These are phyloP conservation scores for Drosophila sechellia DNA, from an alignment of 1,140 invertebrate genomes.

Conservation along the genomic window DNA sequence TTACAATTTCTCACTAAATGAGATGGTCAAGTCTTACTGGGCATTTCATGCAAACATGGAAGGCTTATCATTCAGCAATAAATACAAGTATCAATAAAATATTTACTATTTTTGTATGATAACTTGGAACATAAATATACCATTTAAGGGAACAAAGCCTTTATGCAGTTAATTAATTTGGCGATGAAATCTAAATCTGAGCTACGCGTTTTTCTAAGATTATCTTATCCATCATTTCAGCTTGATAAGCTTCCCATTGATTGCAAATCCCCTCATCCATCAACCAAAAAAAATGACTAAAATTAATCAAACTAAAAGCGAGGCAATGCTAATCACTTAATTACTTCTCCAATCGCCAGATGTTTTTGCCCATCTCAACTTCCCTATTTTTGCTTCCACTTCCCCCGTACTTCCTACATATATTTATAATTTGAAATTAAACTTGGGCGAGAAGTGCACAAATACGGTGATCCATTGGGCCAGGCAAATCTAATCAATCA, in stretches of 20 bases:
- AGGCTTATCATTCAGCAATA: background rate
- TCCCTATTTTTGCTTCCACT: background rate
- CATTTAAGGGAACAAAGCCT: too few relatives aligned
- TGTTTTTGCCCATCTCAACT: conserved; percentile 45
- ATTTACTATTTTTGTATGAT: too few relatives aligned
- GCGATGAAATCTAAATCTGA: background rate
- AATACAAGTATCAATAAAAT: too few relatives aligned
- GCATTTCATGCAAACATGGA: background rate
- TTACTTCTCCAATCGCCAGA: conserved; percentile 67
- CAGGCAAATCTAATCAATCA: conserved; percentile 70
- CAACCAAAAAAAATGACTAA: conserved; percentile 41
- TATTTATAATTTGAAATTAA: conserved; percentile 83
- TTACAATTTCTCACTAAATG: background rate
- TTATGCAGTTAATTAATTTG: background rate
- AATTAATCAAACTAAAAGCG: conserved; percentile 74
- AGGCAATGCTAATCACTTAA: conserved; percentile 56
- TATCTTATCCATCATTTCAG: conserved; percentile 37
- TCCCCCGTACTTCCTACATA: conserved; percentile 26
- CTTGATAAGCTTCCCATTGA: conserved; percentile 31
- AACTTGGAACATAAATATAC: too few relatives aligned
- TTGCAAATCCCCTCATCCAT: conserved; percentile 31
- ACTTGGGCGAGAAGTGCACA: conserved; percentile 55
- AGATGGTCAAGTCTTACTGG: background rate
- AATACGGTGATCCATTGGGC: conserved; percentile 68
- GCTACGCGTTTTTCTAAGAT: conserved; percentile 6